Base-by-base conservation (phyloP, 2,113 vertebrate genomes). In the Pipra filicauda region DNA sequence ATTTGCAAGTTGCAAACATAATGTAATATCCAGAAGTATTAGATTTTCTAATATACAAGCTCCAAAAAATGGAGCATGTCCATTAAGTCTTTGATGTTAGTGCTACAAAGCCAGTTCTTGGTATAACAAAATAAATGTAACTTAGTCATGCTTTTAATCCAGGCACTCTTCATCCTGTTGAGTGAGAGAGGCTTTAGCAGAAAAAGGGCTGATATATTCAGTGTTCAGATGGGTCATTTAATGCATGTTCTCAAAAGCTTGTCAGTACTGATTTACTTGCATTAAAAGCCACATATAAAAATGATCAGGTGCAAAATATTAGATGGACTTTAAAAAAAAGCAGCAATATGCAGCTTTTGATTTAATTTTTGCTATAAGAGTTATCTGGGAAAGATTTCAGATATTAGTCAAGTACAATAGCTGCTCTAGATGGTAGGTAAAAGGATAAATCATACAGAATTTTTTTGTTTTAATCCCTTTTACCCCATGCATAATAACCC, bases 21-120 rank as follows among this genome's bases (percentile, higher is more conserved):
- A 88, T 43, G 8, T 80, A 89, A 86, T 61, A 90, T 81, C 35
- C 35, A 82, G 58, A 92, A 79, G 22, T 57, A 94, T 79, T 90
- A 37, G 28, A 54, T 72, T 83, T 78, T 91, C 65, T 78, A 84
- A 89, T 52, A 75, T 22, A 82, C 27, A 62, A 64, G 23, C 30
- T 72, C 24, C 5, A 59, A 57, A 84, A 91, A 93, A 64, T 33
- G 7, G 41, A 95, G 51, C 72, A 67, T 93, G 51, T 95, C 85
- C 61, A 73, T 91, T 85, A 91, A 82, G 67, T n/a, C 93, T 96
- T 96, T 96, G 93, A 96, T 93, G 76, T 91, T 73, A 82, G 35
- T 74, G 26, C 83, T 88, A 52, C 74, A 93, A 84, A 94, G 85
- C 8, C 62, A 58, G 55, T 54, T 91, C 30, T 46, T 79, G 64